phyloP scores from a whole-genome alignment of 2,113 vertebrate species.

The Tragelaphus imberbis region DNA sequence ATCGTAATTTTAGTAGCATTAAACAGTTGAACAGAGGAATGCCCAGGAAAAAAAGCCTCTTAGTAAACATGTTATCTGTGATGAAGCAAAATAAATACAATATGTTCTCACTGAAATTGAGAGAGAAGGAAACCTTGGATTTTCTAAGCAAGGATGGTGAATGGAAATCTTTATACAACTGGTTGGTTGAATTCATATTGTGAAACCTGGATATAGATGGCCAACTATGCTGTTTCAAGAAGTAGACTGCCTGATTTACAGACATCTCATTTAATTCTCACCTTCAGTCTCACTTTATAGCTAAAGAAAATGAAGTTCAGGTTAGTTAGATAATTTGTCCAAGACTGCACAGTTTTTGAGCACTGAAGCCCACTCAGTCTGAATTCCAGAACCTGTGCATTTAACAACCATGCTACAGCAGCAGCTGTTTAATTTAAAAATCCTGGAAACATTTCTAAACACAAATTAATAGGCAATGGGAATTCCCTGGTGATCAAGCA shows the following conservation, averaged over 20 bases:
- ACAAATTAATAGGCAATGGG: background rate
- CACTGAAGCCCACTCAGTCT: background rate
- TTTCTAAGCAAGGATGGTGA: background rate
- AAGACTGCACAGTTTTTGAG: background rate
- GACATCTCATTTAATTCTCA: background rate
- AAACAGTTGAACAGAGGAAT: background rate
- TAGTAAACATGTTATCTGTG: background rate
- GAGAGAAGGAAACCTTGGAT: background rate
- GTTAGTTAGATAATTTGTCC: background rate
- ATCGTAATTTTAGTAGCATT: background rate
- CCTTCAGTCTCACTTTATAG: background rate
- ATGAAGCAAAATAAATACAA: no score
- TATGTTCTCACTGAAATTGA: background rate
- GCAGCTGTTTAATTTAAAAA: background rate
- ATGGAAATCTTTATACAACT: background rate
- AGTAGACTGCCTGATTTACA: background rate
- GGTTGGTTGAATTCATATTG: background rate
- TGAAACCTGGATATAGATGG: background rate
- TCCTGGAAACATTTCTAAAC: constrained; percentile 21
- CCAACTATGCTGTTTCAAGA: background rate
- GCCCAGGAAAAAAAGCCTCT: background rate
- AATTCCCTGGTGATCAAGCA: background rate
- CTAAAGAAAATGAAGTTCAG: constrained; percentile 1
- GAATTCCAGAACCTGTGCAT: background rate
- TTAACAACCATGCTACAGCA: background rate